A percentile compares a stretch with the other conserved stretches of the same genome.
Evolutionary conservation across 2,888 invertebrate genomes (phyloP).

Genomic region (Lasius fuliginosus): DNA sequence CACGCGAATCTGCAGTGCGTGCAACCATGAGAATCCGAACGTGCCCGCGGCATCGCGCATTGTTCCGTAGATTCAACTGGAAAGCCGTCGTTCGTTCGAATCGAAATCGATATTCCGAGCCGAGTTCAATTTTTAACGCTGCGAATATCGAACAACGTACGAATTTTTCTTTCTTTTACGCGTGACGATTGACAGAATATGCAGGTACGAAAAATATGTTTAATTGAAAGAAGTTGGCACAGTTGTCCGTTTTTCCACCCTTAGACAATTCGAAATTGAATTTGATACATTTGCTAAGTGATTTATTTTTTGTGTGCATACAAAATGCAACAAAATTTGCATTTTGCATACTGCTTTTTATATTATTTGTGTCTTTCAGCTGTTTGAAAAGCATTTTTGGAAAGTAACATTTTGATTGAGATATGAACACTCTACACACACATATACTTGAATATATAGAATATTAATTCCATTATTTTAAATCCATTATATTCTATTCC

Average conservation of each 20-base stretch:
- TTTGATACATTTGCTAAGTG: neutral
- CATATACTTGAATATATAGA: neutral
- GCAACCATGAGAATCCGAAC: constrained; percentile 38
- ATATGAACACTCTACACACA: neutral
- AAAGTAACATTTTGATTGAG: neutral
- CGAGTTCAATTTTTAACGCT: constrained; percentile 14
- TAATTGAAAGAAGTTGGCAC: neutral
- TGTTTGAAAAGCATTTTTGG: neutral
- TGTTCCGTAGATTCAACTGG: constrained; percentile 44
- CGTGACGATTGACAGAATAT: constrained; percentile 4
- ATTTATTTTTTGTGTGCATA: neutral
- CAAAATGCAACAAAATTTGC: neutral
- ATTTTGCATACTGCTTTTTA: neutral
- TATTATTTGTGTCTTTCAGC: neutral
- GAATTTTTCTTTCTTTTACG: constrained; percentile 15
- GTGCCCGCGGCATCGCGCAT: constrained; percentile 53
- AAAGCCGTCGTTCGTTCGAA: constrained; percentile 7
- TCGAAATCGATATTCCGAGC: neutral
- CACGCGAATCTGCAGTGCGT: constrained; percentile 28
- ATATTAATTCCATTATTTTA: neutral
- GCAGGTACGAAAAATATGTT: neutral
- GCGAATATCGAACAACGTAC: neutral
- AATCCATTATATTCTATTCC: neutral
- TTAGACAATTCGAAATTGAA: neutral
- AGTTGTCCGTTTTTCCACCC: neutral